phyloP scores from a whole-genome alignment of 2,113 vertebrate species.

The Zosterops japonicus region DNA sequence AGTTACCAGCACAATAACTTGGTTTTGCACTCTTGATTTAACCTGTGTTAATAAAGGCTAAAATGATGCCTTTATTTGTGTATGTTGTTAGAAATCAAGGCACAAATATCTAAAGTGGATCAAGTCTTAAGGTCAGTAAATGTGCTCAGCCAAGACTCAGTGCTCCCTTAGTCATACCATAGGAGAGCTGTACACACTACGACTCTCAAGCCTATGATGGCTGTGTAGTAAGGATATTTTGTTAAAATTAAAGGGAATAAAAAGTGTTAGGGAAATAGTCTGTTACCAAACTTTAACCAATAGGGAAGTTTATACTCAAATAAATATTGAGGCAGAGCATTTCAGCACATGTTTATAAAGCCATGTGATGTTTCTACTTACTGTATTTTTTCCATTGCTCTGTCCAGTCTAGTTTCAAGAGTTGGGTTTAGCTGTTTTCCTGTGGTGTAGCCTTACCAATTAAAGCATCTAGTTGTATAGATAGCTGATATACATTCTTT shows the following conservation, averaged over 20 bases:
- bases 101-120: not conserved
- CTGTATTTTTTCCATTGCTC: not conserved
- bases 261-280: not conserved
- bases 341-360: not conserved
- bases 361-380: not conserved
- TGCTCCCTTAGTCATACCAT: not conserved
- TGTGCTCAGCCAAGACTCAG: not conserved
- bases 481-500: not conserved
- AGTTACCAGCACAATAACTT: not conserved
- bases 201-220: not conserved
- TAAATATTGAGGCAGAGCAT: not conserved
- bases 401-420: not conserved
- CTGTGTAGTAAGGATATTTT: not conserved
- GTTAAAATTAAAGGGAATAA: not conserved
- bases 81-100: not conserved
- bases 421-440: not conserved
- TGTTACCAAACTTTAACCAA: not conserved
- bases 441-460: not conserved
- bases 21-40: not conserved
- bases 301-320: not conserved
- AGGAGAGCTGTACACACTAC: not conserved
- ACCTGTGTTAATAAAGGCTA: not conserved
- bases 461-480: not conserved
- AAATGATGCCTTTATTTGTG: not conserved
- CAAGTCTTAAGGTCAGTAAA: not conserved